Base-by-base conservation (phyloP, 2,113 vertebrate species). In the Thymallus thymallus region DNA sequence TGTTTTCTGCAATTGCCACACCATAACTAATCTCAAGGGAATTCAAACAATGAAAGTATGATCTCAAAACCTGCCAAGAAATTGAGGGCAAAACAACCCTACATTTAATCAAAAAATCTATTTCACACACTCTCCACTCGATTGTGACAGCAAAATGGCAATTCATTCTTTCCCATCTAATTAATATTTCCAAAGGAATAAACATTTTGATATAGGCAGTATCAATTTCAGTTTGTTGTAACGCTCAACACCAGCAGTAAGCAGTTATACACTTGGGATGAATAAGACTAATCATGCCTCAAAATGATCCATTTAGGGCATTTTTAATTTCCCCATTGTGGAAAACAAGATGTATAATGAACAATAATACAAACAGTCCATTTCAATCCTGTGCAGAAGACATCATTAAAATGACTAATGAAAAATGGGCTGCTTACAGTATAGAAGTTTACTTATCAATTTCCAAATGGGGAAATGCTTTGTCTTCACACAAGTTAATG, bases 351-450 rank as follows among this genome's bases (percentile, higher is more conserved):
- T 83, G 85, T 89, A 88, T 93, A 92, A 92, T 93, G 92, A 93
- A 92, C 92, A 93, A 93, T 93, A 93, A 93, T 92, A 92, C 90
- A 93, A 91, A 92, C 90, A 93, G 91, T 91, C 91, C 90, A 92
- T 93, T 92, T 93, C 90, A 90, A 83, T 88, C 86, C 87, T 90
- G 89, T 87, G 91, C 76, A 80, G 88, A 91, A 81, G 84, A 93
- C 90, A 93, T 93, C 93, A 93, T 93, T 93, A 93, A 93, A 93
- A 93, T 91, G 85, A 88, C 85, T 91, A 93, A 93, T 93, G 91
- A 92, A 93, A 92, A 93, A 90, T 80, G 82, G 89, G 81, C 86
- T 77, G 88, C 87, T 85, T 90, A 89, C 86, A 83, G 82, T 86
- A 83, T 60, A 81, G 74, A 88, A 87, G 81, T 91, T 87, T 86